Base-by-base conservation (phyloP, 92 coral and sea anemone genomes). In the Galaxea fascicularis region DNA sequence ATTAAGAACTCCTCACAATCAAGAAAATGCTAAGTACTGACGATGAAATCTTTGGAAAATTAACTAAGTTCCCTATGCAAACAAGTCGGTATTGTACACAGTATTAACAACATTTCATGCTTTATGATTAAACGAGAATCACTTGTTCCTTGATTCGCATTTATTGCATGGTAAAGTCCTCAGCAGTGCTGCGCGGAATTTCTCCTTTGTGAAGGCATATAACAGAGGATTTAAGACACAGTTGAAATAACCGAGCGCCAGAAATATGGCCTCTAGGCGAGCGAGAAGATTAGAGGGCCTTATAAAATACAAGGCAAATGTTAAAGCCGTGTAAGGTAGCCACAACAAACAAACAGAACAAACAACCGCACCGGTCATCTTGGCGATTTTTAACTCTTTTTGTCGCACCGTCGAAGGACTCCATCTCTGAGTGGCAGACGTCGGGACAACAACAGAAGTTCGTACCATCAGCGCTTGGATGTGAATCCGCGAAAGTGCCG, bases 171-270 rank as follows among this genome's bases (percentile, higher is more conserved):
- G 98, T 76, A 94, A 89, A 71, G 93, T 84, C 45, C 86, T 87
- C 17, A 77, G 41, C 18, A 94, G 87, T 0, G 98, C 98, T 28
- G 74, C 71, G 52, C 98, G 88, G 53, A 92, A 94, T 80, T 94
- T 92, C 73, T 92, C 95, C 24, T 94, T 92, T 13, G 98, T 92
- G 62, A 92, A 94, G 1, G 98, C 95, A 56, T 94, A 94, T 70
- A 94, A 53, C n/a, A 94, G 72, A 56, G 98, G 95, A 45, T 94
- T 91, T 26, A 94, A 62, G 3, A 90, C 84, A 47, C 98, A 94
- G 52, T 93, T 94, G 31, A 94, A 80, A 62, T 94, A 94, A 0
- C 98, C 98, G 4, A 94, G 84, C 68, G 84, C 65, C n/a, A 94
- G 76, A 73, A 94, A 94, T 12, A 65, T 74, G 60, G 77, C 84